A percentile compares a stretch with the other conserved stretches of the same genome.
phyloP scores from a whole-genome alignment of 2,888 invertebrate species.

The Cyrtodaria siliqua region DNA sequence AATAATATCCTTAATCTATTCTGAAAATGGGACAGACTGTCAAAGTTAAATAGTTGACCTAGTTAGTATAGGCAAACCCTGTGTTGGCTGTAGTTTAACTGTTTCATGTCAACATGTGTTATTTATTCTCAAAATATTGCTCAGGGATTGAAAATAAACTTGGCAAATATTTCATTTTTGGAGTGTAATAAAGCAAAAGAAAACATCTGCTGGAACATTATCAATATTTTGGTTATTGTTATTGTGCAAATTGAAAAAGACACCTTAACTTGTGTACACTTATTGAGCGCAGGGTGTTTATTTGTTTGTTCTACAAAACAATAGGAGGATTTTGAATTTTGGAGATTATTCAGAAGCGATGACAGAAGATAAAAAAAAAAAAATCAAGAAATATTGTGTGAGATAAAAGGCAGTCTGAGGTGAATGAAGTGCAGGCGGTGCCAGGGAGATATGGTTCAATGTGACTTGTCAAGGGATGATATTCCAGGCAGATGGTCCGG shows the following conservation, averaged over 20 bases:
- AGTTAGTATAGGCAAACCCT: neutral
- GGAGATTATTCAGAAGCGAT: too few species aligned
- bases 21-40: neutral
- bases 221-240: neutral
- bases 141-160: neutral
- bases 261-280: too few species aligned
- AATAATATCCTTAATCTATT: slow-evolving; percentile 3
- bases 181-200: slow-evolving; percentile 1
- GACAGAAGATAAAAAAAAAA: too few species aligned
- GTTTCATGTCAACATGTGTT: neutral
- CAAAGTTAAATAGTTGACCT: slow-evolving; percentile 12
- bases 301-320: neutral
- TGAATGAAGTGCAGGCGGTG: too few species aligned
- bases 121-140: slow-evolving; percentile 5
- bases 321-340: neutral
- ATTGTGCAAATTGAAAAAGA: too few species aligned
- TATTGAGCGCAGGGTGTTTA: too few species aligned
- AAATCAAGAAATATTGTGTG: too few species aligned
- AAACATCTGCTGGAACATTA: neutral
- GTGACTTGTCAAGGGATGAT: too few species aligned
- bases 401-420: too few species aligned
- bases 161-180: neutral
- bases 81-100: too few species aligned
- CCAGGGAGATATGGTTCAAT: too few species aligned
- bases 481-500: too few species aligned